Percentiles rank a stretch among this genome's conserved stretches.
These are phyloP conservation scores for Ophthalmotilapia sp. DNA, from an alignment of 2,113 vertebrate species.

Conservation along the genomic window DNA sequence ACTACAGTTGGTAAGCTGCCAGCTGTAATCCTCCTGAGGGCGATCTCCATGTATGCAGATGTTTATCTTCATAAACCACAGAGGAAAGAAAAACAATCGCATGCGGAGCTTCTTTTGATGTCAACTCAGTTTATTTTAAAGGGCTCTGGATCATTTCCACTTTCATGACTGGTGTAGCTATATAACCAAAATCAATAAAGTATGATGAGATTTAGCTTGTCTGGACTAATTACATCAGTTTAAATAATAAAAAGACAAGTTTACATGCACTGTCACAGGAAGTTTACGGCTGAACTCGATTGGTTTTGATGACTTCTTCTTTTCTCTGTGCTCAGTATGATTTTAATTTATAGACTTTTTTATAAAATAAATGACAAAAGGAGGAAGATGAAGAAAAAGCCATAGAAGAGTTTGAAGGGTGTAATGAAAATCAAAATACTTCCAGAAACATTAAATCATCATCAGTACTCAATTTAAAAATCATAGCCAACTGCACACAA, in stretches of 20 bases:
- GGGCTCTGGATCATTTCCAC: background rate
- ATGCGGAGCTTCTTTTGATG: background rate
- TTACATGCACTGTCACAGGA: background rate
- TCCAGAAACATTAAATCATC: background rate
- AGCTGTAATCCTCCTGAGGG: slow-evolving; percentile 11
- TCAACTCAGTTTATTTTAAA: background rate
- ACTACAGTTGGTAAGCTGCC: background rate
- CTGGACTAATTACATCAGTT: background rate
- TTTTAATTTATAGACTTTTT: background rate
- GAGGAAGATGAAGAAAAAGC: background rate
- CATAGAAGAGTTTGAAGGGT: background rate
- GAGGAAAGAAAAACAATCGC: background rate
- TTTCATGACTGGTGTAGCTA: background rate
- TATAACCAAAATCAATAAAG: background rate
- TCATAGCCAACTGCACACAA: background rate
- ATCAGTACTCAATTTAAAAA: background rate
- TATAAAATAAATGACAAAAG: background rate
- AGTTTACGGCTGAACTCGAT: background rate
- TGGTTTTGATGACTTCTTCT: background rate
- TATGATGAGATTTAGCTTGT: background rate
- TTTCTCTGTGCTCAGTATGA: background rate
- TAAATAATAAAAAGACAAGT: background rate
- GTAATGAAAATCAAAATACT: background rate
- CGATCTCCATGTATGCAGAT: background rate
- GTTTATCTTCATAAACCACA: background rate